Evolutionary conservation across 1,140 invertebrate species (phyloP), one percentile per base, ranked within the genome.

Genomic region (Matsumurasca onukii): DNA sequence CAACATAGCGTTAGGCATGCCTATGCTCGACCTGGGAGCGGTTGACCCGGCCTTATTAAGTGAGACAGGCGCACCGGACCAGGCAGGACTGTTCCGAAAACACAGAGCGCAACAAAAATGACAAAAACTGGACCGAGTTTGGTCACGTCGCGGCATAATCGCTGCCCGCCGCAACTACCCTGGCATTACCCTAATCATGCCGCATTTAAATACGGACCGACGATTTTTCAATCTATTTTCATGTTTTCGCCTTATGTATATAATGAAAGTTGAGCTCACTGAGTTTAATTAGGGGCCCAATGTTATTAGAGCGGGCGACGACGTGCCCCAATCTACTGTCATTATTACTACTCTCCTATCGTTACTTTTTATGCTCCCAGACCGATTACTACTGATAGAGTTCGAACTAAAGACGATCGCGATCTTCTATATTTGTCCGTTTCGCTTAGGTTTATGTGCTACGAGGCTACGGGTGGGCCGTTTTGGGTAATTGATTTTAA

Each of bases 221-320:
- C 25, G 55, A 59, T 59, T 59, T 59, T 59, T 59, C 55, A 59
- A 59, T 59, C 55, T 59, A 59, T 59, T 59, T 59, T 59, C 55
- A 59, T 59, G 55, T 59, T 59, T 59, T 59, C 55, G 55, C 55
- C 30, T 59, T 59, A 59, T 59, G 55, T 59, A 59, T 59, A 59
- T 59, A 59, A 59, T 59, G 55, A 59, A 59, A 59, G 55, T 59
- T 27, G 55, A 59, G 55, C 55, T 22, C 55, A 59, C 55, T 22
- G 25, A 59, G 55, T 29, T 59, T 59, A 59, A 59, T 59, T 59
- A 59, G 24, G 55, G 55, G 15, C 20, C 15, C 15, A 24, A 22
- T 5, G 24, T 59, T 59, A 59, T 39, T 39, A 39, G 34, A 17
- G 17, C 55, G 15, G 15, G 5, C 5, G 15, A 12, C 3, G 49